Evolutionary conservation across 2,797 vertebrate genomes (phyloP).

Genomic region (Caiman crocodilus): DNA sequence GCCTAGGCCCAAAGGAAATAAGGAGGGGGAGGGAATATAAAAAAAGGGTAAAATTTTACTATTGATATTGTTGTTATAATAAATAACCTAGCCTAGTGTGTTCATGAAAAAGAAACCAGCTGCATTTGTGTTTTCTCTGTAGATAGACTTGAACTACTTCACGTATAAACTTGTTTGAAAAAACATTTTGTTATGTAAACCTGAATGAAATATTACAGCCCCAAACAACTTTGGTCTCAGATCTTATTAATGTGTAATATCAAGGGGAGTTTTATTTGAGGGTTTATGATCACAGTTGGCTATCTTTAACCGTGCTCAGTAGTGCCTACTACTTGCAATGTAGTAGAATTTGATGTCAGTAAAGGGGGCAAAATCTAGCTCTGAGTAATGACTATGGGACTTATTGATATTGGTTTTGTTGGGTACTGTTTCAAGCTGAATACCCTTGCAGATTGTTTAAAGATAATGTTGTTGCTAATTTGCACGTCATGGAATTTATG

Average conservation of each 20-base stretch:
- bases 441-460: constrained; percentile 7
- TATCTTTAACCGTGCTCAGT: fast-evolving
- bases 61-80: background rate
- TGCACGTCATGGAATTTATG: constrained; percentile 13
- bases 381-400: background rate
- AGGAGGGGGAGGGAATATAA: too few species aligned
- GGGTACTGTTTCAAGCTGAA: background rate
- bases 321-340: background rate
- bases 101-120: background rate
- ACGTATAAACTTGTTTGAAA: constrained; percentile 58
- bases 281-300: background rate
- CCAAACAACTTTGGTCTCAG: constrained; percentile 6
- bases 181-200: constrained; percentile 34
- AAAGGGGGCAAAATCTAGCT: background rate
- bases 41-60: background rate
- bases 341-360: background rate
- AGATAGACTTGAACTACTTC: constrained; percentile 34
- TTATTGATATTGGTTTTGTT: background rate
- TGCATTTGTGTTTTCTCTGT: constrained; percentile 54
- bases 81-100: constrained; percentile 19
- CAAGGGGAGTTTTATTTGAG: constrained; percentile 2
- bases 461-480: constrained; percentile 11
- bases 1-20: background rate
- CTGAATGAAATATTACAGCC: background rate
- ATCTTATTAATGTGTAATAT: background rate